phyloP scores from a whole-genome alignment of 2,888 invertebrate species.

The Melolontha melolontha region DNA sequence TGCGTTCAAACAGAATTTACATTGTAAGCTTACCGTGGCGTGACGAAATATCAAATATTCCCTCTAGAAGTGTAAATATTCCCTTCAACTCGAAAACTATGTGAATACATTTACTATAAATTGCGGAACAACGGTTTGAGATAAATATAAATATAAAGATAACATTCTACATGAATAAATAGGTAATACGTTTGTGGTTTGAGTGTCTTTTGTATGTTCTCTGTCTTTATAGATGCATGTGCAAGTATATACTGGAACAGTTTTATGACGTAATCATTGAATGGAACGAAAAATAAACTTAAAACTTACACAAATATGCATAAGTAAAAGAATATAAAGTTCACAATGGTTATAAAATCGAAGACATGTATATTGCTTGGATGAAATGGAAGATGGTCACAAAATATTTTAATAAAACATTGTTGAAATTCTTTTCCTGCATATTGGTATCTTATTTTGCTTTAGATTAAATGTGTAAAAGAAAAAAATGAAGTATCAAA shows the following conservation, averaged over 20 bases:
- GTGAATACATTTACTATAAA: conserved; percentile 38
- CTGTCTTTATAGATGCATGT: background rate
- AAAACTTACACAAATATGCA: no score
- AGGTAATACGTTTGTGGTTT: background rate
- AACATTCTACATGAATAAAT: conserved; percentile 13
- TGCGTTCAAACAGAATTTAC: conserved; percentile 40
- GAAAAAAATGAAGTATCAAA: no score
- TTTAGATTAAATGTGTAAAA: no score
- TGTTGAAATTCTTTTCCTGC: no score
- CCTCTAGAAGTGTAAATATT: conserved; percentile 47
- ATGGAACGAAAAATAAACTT: no score
- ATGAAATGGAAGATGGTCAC: no score
- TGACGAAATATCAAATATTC: conserved; percentile 46
- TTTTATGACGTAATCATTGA: no score
- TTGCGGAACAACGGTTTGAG: conserved; percentile 24
- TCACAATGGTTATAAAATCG: no score
- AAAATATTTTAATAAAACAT: no score
- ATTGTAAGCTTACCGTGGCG: conserved; percentile 42
- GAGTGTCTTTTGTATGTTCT: background rate
- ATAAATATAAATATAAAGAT: conserved; percentile 27
- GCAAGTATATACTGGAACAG: background rate
- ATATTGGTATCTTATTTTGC: no score
- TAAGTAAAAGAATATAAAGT: no score
- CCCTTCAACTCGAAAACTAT: conserved; percentile 32
- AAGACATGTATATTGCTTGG: no score